These are phyloP conservation scores for Nasonia giraulti DNA, from an alignment of 1,140 invertebrate genomes.

Conservation along the genomic window DNA sequence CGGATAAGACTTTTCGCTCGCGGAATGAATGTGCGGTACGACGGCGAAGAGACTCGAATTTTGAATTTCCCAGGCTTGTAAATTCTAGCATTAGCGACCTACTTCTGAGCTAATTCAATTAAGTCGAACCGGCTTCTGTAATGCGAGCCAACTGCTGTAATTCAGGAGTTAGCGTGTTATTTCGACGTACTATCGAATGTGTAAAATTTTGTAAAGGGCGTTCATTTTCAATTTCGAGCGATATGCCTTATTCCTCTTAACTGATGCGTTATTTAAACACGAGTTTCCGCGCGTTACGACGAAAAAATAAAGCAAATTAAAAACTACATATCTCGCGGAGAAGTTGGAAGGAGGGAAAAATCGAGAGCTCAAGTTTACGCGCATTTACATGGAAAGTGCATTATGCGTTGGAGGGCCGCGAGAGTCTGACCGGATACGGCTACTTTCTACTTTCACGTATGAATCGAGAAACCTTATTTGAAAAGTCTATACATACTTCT, in stretches of 20 bases:
- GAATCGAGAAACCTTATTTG: background rate
- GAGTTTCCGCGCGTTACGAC: no score
- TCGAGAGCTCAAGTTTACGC: slow-evolving; percentile 12
- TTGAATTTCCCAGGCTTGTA: no score
- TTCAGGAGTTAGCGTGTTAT: background rate
- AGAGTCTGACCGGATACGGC: background rate
- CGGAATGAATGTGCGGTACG: background rate
- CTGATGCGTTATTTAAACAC: no score
- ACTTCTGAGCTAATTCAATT: background rate
- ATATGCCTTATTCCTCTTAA: no score
- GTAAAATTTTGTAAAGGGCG: background rate
- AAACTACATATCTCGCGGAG: background rate
- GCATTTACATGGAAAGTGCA: slow-evolving; percentile 31
- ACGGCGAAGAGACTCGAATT: no score
- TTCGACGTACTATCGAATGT: background rate
- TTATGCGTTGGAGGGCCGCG: background rate
- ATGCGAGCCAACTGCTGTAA: background rate
- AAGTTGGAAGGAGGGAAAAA: background rate
- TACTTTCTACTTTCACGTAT: background rate
- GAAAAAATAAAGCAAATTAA: no score
- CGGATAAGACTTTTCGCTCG: no score
- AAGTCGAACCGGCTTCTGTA: background rate
- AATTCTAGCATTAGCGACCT: background rate
- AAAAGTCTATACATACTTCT: background rate
- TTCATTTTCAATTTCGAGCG: no score